Evolutionary conservation across 1,140 invertebrate species (phyloP).

Genomic region (Temnothorax longispinosus): DNA sequence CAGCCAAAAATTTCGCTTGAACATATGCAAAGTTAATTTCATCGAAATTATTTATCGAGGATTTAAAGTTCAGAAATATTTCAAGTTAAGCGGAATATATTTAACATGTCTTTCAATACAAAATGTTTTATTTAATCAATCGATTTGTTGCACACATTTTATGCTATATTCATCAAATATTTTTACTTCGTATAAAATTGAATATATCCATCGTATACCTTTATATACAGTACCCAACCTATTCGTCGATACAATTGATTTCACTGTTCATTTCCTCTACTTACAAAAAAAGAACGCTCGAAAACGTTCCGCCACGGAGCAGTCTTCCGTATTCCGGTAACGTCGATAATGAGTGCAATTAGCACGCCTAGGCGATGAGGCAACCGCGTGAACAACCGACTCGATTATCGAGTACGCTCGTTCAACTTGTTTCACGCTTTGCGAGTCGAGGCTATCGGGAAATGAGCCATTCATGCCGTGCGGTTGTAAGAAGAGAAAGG

Average conservation of each 20-base stretch:
- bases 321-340: constrained; percentile 37
- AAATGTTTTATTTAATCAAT: constrained; percentile 40
- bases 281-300: constrained; percentile 15
- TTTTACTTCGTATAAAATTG: constrained; percentile 1
- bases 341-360: constrained; percentile 57
- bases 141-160: not conserved
- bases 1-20: not conserved
- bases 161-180: not conserved
- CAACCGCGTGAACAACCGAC: constrained; percentile 19
- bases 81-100: not conserved
- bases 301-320: constrained; percentile 19
- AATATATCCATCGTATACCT: not conserved
- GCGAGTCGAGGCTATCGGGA: constrained; percentile 25
- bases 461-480: constrained; percentile 44
- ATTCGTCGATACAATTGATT: constrained; percentile 11
- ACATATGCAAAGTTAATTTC: not conserved
- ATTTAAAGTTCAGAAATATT: constrained; percentile 1
- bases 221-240: not conserved
- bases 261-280: constrained; percentile 6
- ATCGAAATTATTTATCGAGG: constrained; percentile 8
- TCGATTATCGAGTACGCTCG: constrained; percentile 55
- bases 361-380: constrained; percentile 51
- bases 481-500: constrained; percentile 42
- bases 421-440: constrained; percentile 61
- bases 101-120: not conserved